Evolutionary conservation across 2,888 invertebrate species (phyloP).

Genomic region (Alloplasta piceator): DNA sequence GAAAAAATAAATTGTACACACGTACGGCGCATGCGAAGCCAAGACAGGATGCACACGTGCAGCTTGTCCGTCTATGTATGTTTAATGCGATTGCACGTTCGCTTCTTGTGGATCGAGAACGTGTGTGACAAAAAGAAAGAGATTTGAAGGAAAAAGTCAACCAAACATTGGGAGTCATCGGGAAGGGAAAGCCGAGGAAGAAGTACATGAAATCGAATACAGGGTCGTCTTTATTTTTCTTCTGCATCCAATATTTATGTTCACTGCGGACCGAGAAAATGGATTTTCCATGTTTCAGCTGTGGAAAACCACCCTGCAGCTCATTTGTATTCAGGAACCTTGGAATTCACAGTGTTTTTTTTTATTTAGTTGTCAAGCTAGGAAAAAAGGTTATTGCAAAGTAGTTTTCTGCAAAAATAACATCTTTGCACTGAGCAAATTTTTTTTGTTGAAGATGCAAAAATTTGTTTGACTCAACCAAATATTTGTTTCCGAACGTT

Average conservation of each 20-base stretch:
- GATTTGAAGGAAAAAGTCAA: constrained; percentile 8
- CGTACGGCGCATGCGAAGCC: not conserved
- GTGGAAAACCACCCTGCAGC: too few species aligned
- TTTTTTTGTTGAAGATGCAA: too few species aligned
- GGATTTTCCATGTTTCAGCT: too few species aligned
- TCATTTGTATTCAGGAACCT: too few species aligned
- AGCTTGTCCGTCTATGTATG: not conserved
- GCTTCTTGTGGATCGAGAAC: constrained; percentile 1
- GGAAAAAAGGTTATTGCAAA: too few species aligned
- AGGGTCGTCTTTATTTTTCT: constrained; percentile 30
- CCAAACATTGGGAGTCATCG: constrained; percentile 12
- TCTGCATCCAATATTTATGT: constrained; percentile 2
- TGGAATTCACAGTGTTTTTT: too few species aligned
- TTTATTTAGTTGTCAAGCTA: too few species aligned
- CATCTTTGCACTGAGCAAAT: too few species aligned
- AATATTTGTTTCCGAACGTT: too few species aligned
- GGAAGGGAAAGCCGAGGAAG: not conserved
- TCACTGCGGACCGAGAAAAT: too few species aligned
- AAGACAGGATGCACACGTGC: constrained; percentile 31
- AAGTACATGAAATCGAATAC: constrained; percentile 8
- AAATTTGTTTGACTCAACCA: too few species aligned
- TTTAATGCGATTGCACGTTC: constrained; percentile 41
- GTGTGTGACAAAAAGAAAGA: not conserved
- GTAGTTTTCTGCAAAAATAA: too few species aligned
- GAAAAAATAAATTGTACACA: constrained; percentile 37